Evolutionary conservation across 1,140 invertebrate genomes (phyloP).

Genomic region (Zaprionus vittiger): DNA sequence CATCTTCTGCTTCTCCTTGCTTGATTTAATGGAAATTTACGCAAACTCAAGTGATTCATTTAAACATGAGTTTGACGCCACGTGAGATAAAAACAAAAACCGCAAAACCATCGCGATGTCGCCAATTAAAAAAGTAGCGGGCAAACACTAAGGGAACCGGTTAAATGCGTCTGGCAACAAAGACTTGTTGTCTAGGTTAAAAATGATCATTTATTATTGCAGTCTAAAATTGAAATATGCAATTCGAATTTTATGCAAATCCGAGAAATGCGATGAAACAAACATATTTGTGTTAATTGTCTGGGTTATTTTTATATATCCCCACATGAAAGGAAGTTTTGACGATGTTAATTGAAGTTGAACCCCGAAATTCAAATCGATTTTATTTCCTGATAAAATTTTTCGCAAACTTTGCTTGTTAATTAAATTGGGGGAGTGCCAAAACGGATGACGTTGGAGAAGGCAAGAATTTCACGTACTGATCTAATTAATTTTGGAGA

Average conservation of each 20-base stretch:
- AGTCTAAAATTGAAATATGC: background rate
- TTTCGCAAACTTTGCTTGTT: background rate
- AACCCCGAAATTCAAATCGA: background rate
- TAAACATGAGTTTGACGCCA: constrained; percentile 4
- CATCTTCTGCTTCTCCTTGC: background rate
- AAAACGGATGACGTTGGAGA: constrained; percentile 2
- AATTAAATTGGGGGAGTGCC: constrained; percentile 5
- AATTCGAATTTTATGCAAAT: constrained; percentile 35
- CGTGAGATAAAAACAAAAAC: constrained; percentile 33
- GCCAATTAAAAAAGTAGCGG: constrained; percentile 11
- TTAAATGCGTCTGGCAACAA: constrained; percentile 42
- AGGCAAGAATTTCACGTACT: constrained; percentile 3
- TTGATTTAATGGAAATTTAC: constrained; percentile 32
- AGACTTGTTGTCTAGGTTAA: constrained; percentile 16
- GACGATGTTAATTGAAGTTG: background rate
- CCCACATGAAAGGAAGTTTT: background rate
- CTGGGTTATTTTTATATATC: background rate
- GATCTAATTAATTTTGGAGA: constrained; percentile 16
- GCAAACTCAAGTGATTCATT: constrained; percentile 37
- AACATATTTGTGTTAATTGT: background rate
- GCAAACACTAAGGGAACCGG: constrained; percentile 46
- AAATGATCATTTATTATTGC: constrained; percentile 12
- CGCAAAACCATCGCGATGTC: constrained; percentile 10
- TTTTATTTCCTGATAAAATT: constrained; percentile 11
- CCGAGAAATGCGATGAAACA: constrained; percentile 26